Evolutionary conservation across 2,888 invertebrate species (phyloP).

Genomic region (Pristionchus mayeri): DNA sequence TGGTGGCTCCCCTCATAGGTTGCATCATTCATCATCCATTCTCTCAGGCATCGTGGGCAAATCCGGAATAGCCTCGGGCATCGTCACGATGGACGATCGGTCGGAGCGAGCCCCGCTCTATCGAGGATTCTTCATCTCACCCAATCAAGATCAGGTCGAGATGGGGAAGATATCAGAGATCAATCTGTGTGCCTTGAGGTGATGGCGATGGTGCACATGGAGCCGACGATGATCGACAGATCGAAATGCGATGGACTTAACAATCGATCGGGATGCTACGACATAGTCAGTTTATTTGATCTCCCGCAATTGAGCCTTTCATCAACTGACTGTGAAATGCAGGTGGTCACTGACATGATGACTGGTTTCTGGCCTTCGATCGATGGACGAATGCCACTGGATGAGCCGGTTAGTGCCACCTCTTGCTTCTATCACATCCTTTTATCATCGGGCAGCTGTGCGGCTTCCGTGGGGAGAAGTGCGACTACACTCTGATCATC

Average conservation of each 20-base stretch:
- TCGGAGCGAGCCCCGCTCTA: conserved; percentile 64
- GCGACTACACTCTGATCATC: no score
- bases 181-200: conserved; percentile 46
- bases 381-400: no score
- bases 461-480: conserved; percentile 66
- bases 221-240: conserved; percentile 62
- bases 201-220: no score
- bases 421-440: no score
- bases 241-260: conserved; percentile 58
- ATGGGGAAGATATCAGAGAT: no score
- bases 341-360: conserved; percentile 64
- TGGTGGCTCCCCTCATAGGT: conserved; percentile 52
- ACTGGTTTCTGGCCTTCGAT: conserved; percentile 65
- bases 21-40: no score
- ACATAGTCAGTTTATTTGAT: conserved; percentile 52
- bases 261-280: conserved; percentile 63
- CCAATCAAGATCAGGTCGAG: conserved; percentile 57
- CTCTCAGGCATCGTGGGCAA: conserved; percentile 60
- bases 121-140: conserved; percentile 65
- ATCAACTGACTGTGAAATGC: background rate
- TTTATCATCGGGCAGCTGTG: conserved; percentile 58
- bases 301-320: no score
- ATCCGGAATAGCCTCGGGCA: conserved; percentile 62
- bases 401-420: conserved; percentile 31
- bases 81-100: conserved; percentile 63